Base-by-base conservation (phyloP, 2,888 invertebrate species). In the Sarcophaga subvicina region DNA sequence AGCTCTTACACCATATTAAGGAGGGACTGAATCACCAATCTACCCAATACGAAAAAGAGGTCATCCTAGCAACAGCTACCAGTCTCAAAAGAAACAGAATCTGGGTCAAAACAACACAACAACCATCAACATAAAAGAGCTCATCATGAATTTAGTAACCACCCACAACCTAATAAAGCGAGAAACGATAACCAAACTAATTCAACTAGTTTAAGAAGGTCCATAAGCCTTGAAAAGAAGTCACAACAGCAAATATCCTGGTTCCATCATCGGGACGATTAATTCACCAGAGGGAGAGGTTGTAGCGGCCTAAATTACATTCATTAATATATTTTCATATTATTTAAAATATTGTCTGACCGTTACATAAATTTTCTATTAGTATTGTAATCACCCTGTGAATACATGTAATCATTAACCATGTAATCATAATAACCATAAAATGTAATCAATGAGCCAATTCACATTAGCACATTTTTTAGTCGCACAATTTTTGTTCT, bases 211-310 rank as follows among this genome's bases (percentile, higher is more conserved):
- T 47, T 47, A 27, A 67, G 67, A 37, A 45, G 67, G 45, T 20
- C 20, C 20, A 20, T 20, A 20, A 20, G 20, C 1, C 37, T 67
- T 17, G 17, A 14, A 27, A 67, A 67, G 27, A 12, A 47, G 47
- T 47, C 8, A 47, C 25, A 27, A 45, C 37, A n/a, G 27, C 27
- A 37, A 37, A 45, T 1, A 4, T 25, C 25, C 25, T 25, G 25
- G 25, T 25, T 25, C 1, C 25, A 25, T 25, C 25, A 70, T 70
- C 70, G 49, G 70, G 49, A 70, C 70, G n/a, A 70, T 47, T 49
- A 70, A 70, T 49, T 49, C 70, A 49, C 5, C 49, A 70, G 70
- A 70, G 70, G 70, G 49, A 49, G 70, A 70, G 70, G 70, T 70
- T 70, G 70, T 70, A 70, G 70, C 70, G 20, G 11, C 22, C 25